Percentiles rank a stretch among this genome's conserved stretches.
Evolutionary conservation across 2,888 invertebrate genomes (phyloP).

Genomic region (Cynaeus angustus): DNA sequence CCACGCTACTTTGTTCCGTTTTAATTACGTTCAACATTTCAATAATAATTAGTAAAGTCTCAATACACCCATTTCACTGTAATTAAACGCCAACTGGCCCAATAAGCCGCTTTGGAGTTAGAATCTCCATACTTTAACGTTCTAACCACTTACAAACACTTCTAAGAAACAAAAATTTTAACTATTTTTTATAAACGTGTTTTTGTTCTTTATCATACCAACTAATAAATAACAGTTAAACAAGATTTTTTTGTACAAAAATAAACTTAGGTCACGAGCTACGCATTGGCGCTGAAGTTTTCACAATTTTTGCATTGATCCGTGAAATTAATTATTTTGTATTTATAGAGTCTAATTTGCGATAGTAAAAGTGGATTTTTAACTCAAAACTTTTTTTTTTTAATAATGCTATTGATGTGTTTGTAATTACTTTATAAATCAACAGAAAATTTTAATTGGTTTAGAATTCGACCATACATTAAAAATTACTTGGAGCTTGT

Average conservation of each 20-base stretch:
- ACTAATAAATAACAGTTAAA: too few relatives aligned
- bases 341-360: not conserved
- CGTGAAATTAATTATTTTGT: not conserved
- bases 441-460: not conserved
- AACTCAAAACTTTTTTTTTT: not conserved
- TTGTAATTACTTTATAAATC: not conserved
- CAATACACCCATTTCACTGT: constrained; percentile 39
- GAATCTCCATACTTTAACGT: constrained; percentile 26
- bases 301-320: constrained; percentile 1
- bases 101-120: constrained; percentile 8
- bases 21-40: constrained; percentile 43
- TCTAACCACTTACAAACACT: not conserved
- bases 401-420: not conserved
- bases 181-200: too few relatives aligned
- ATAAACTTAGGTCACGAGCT: too few relatives aligned
- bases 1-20: constrained; percentile 42
- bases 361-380: not conserved
- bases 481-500: not conserved
- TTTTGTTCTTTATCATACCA: too few relatives aligned
- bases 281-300: too few relatives aligned
- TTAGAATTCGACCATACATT: not conserved
- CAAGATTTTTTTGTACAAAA: too few relatives aligned
- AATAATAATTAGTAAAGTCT: constrained; percentile 44
- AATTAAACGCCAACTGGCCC: constrained; percentile 39
- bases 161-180: constrained; percentile 1